These are phyloP conservation scores for Pangasius larnaudii DNA, from an alignment of 2,797 vertebrate species.

Conservation along the genomic window DNA sequence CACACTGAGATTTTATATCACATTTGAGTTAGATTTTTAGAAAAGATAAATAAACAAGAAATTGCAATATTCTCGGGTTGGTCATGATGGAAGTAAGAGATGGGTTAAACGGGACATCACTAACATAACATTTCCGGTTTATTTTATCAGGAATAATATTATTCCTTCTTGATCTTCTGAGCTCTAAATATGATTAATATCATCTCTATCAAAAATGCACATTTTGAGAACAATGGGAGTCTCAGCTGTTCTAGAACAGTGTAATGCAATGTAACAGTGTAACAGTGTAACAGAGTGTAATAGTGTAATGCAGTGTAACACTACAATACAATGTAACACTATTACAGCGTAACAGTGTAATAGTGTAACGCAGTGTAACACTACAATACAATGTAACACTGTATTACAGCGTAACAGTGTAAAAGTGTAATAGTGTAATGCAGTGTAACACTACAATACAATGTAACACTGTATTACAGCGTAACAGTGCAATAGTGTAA, in stretches of 20 bases:
- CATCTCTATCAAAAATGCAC: not conserved
- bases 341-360: not conserved
- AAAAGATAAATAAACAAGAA: not conserved
- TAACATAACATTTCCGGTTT: not conserved
- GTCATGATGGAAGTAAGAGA: not conserved
- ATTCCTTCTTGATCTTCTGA: not conserved
- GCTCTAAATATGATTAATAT: not conserved
- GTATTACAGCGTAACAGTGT: too few species aligned
- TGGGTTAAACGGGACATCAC: not conserved
- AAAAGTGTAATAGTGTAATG: not conserved
- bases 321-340: not conserved
- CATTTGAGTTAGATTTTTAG: not conserved
- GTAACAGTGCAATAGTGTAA: too few species aligned
- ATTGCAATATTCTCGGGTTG: not conserved
- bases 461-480: too few species aligned
- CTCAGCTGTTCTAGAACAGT: not conserved
- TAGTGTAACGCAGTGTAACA: too few species aligned
- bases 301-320: not conserved
- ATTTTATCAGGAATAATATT: not conserved
- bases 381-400: too few species aligned
- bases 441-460: too few species aligned
- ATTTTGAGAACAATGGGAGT: not conserved
- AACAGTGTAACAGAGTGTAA: not conserved
- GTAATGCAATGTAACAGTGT: not conserved
- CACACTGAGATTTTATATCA: not conserved